Evolutionary conservation across 1,140 invertebrate genomes (phyloP).

Genomic region (Branchinecta lindahli): DNA sequence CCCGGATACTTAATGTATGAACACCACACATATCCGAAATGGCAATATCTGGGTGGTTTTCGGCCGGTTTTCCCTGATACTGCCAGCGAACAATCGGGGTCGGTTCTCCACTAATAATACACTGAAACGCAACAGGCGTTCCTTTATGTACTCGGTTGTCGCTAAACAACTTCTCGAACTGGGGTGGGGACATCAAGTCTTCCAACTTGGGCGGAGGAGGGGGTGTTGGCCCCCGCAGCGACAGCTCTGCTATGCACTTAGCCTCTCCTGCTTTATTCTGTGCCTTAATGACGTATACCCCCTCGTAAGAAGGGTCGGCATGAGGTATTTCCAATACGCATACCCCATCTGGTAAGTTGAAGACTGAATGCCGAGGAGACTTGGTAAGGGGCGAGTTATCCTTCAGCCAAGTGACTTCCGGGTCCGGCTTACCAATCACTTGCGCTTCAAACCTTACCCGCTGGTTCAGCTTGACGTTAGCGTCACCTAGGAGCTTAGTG

Average conservation of each 20-base stretch:
- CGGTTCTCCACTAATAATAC: constrained; percentile 49
- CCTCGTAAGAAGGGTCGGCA: constrained; percentile 45
- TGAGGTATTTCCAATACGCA: constrained; percentile 38
- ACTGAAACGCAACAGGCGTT: constrained; percentile 49
- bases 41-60: constrained; percentile 47
- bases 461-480: constrained; percentile 48
- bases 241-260: constrained; percentile 59
- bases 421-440: constrained; percentile 51
- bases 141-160: constrained; percentile 38
- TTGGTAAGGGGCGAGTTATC: constrained; percentile 37
- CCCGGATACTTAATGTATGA: constrained; percentile 48
- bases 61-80: constrained; percentile 49
- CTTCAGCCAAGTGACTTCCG: constrained; percentile 53
- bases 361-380: not conserved
- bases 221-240: constrained; percentile 21
- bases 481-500: constrained; percentile 48
- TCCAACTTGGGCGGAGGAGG: constrained; percentile 34
- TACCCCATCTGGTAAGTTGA: not conserved
- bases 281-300: constrained; percentile 59
- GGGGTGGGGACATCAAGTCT: constrained; percentile 41
- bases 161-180: constrained; percentile 46
- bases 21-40: constrained; percentile 50
- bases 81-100: constrained; percentile 56
- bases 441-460: constrained; percentile 51
- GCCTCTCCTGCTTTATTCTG: constrained; percentile 53